A percentile compares a stretch with the other conserved stretches of the same genome.
Evolutionary conservation across 2,113 vertebrate species (phyloP).

Genomic region (Ctenomys sociabilis): DNA sequence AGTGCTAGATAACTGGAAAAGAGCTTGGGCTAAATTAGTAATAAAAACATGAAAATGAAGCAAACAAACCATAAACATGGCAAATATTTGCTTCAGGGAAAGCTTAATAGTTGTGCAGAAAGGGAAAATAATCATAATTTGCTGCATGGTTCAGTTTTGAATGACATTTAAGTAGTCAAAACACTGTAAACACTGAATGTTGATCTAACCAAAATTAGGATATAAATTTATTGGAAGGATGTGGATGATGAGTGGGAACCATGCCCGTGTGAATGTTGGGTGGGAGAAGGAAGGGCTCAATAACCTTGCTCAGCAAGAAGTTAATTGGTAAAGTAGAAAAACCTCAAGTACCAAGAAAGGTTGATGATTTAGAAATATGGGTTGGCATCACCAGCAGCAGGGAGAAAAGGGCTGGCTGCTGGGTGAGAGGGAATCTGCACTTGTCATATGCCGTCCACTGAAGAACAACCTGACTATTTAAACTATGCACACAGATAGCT

Average conservation of each 20-base stretch:
- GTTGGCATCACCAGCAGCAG: neutral
- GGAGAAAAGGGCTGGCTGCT: neutral
- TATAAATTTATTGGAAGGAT: constrained; percentile 31
- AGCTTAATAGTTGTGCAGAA: constrained; percentile 68
- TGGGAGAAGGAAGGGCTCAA: neutral
- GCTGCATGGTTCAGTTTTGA: constrained; percentile 69
- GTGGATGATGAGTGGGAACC: neutral
- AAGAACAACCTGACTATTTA: neutral
- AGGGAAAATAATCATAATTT: constrained; percentile 74
- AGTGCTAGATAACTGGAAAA: constrained; percentile 59
- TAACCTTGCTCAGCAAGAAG: neutral
- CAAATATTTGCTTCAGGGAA: constrained; percentile 78
- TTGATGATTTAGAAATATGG: neutral
- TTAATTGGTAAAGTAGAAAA: neutral
- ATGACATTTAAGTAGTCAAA: constrained; percentile 75
- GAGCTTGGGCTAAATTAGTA: constrained; percentile 68
- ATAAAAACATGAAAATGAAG: constrained; percentile 76
- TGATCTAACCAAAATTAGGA: constrained; percentile 61
- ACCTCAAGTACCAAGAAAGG: neutral
- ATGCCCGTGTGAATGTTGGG: neutral
- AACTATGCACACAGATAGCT: neutral
- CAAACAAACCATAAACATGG: constrained; percentile 75
- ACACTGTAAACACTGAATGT: constrained; percentile 63
- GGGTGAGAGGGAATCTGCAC: neutral
- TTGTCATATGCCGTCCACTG: neutral